Conservation (phyloP, 92 coral and sea anemone genomes). For the Scolanthus callimorphus region DNA sequence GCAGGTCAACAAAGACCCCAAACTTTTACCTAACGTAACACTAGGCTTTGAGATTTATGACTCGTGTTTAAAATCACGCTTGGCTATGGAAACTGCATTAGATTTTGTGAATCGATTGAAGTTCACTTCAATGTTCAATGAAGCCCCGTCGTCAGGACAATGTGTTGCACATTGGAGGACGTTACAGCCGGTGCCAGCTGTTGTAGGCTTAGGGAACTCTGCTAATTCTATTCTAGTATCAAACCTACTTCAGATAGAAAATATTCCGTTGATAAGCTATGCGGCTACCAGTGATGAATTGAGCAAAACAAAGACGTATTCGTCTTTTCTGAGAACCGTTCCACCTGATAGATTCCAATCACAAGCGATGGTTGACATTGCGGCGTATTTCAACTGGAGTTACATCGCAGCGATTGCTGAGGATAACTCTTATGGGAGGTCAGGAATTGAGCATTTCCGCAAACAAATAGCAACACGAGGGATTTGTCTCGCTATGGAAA, state of each 20-base stretch:
- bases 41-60: constrained; percentile 83
- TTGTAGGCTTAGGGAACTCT: constrained; percentile 70
- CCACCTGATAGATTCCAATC: constrained; percentile 89
- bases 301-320: constrained; percentile 60
- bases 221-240: constrained; percentile 68
- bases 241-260: constrained; percentile 58
- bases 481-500: constrained; percentile 62
- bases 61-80: constrained; percentile 43
- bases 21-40: constrained; percentile 59
- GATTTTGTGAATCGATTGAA: constrained; percentile 62
- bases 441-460: constrained; percentile 64
- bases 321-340: constrained; percentile 80
- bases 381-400: constrained; percentile 74
- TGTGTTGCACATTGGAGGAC: constrained; percentile 21
- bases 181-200: constrained; percentile 41
- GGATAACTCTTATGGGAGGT: constrained; percentile 76
- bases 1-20: constrained; percentile 52
- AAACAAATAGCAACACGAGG: constrained; percentile 48
- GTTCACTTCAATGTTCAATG: constrained; percentile 29
- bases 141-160: constrained; percentile 8
- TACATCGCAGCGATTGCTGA: constrained; percentile 69
- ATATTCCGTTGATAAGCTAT: constrained; percentile 84
- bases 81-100: constrained; percentile 69
- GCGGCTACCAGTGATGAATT: constrained; percentile 84
- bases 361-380: constrained; percentile 75